Percentiles rank a stretch among this genome's conserved stretches.
phyloP scores from a whole-genome alignment of 2,113 vertebrate genomes.

The Caretta caretta region DNA sequence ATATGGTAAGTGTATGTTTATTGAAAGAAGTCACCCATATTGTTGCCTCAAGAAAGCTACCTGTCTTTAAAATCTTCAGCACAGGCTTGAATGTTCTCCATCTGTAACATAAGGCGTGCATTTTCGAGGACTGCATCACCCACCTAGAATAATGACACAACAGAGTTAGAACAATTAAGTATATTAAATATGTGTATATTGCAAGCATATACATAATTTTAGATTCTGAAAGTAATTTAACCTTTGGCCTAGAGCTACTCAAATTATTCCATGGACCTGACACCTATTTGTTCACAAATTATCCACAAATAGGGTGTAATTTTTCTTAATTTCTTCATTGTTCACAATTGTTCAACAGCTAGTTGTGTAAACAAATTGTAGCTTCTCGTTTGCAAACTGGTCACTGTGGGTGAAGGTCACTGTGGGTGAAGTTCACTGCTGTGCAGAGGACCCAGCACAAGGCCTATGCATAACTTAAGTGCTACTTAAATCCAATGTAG shows the following conservation, averaged over 20 bases:
- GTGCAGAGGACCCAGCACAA: not conserved
- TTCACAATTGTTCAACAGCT: slow-evolving; percentile 24
- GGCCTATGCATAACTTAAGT: not conserved
- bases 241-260: not conserved
- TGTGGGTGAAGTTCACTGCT: not conserved
- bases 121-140: slow-evolving; percentile 93
- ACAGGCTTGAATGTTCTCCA: slow-evolving; percentile 91
- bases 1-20: not conserved
- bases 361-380: not conserved
- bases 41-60: slow-evolving; percentile 56
- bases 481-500: not conserved
- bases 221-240: slow-evolving; percentile 24
- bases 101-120: slow-evolving; percentile 92
- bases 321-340: slow-evolving; percentile 18
- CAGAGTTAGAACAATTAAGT: slow-evolving; percentile 28
- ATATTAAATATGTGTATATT: not conserved
- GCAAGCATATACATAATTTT: not conserved
- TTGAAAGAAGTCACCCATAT: not conserved
- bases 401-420: not conserved
- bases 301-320: not conserved
- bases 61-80: slow-evolving; percentile 94
- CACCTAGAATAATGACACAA: slow-evolving; percentile 80
- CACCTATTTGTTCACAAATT: not conserved
- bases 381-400: not conserved
- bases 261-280: not conserved